Evolutionary conservation across 2,888 invertebrate genomes (phyloP).

Genomic region (Drosophila cognata): DNA sequence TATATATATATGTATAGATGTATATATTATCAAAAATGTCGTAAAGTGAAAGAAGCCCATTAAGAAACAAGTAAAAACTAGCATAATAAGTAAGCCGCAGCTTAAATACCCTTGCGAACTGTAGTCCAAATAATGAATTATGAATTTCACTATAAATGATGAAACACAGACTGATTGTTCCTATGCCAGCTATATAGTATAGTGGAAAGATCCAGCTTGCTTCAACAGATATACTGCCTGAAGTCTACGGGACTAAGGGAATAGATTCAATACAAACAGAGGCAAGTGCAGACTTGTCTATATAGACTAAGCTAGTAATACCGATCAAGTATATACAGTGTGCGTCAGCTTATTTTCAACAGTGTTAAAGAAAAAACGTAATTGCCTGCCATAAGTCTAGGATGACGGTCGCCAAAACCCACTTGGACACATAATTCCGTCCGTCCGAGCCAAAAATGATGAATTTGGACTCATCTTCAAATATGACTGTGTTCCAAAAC

Average conservation of each 20-base stretch:
- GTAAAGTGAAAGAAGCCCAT: conserved; percentile 46
- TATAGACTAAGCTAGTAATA: neutral
- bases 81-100: neutral
- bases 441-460: too few relatives aligned
- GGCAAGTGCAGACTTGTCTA: rapidly evolving
- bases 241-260: rapidly evolving
- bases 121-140: neutral
- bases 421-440: too few relatives aligned
- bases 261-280: rapidly evolving
- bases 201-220: rapidly evolving
- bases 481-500: too few relatives aligned
- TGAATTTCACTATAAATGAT: neutral
- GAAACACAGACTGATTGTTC: neutral
- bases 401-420: too few relatives aligned
- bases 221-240: neutral
- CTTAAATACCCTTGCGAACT: neutral
- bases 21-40: conserved; percentile 12
- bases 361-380: too few relatives aligned
- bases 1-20: neutral
- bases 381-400: too few relatives aligned
- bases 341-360: too few relatives aligned
- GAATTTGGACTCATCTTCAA: too few relatives aligned
- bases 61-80: conserved; percentile 16
- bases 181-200: neutral
- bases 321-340: neutral